phyloP scores from a whole-genome alignment of 1,140 invertebrate species.

The Sarcophaga peregrina region DNA sequence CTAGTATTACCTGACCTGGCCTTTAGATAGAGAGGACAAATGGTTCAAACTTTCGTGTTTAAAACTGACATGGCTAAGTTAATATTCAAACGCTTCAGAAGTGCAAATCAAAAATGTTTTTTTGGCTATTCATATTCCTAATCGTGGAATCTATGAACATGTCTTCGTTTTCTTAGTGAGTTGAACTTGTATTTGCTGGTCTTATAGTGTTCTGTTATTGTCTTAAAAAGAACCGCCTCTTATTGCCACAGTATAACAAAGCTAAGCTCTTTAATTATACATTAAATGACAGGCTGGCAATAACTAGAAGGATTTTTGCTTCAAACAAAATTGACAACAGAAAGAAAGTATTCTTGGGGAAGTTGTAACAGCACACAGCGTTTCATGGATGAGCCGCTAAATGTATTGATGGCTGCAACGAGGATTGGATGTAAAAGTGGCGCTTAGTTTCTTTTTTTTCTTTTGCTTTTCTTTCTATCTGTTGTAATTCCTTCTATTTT shows the following conservation, averaged over 20 bases:
- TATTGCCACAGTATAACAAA: neutral
- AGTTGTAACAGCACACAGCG: neutral
- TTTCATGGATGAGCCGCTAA: neutral
- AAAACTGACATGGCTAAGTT: too few relatives aligned
- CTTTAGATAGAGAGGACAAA: too few relatives aligned
- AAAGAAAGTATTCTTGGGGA: neutral
- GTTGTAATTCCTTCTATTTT: neutral
- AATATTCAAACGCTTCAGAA: too few relatives aligned
- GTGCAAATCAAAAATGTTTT: too few relatives aligned
- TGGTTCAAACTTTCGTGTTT: too few relatives aligned
- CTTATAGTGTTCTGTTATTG: too few relatives aligned
- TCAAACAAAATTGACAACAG: conserved; percentile 8
- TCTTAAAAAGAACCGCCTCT: too few relatives aligned
- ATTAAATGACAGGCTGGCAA: conserved; percentile 31
- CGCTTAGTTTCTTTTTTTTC: conserved; percentile 25
- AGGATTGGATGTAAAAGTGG: conserved; percentile 24
- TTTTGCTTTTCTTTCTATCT: neutral
- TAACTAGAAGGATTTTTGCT: conserved; percentile 9
- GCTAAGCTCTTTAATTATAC: conserved; percentile 8
- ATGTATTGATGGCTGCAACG: neutral
- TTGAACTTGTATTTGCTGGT: too few relatives aligned
- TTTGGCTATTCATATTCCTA: too few relatives aligned
- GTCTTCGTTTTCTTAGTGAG: too few relatives aligned
- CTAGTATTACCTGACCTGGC: too few relatives aligned
- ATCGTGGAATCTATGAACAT: too few relatives aligned